Conservation (phyloP, 2,113 vertebrate genomes). For the Pholis gunnellus region DNA sequence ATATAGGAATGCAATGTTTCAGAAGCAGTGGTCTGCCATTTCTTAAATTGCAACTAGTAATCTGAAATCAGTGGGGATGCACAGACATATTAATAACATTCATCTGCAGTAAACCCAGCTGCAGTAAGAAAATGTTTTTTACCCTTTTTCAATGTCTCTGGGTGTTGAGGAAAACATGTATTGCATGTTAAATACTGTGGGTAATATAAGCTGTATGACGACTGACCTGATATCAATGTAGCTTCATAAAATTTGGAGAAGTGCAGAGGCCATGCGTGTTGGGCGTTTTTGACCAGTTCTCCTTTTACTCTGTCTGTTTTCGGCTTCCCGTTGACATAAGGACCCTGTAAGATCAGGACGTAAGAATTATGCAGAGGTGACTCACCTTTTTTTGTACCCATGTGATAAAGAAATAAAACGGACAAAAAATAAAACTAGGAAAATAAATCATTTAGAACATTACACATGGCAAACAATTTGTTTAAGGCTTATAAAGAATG, state of each 20-base stretch:
- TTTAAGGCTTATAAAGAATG: not conserved
- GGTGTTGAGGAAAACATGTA: not conserved
- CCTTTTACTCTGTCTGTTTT: constrained; percentile 80
- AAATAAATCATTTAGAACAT: too few relatives aligned
- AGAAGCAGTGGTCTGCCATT: not conserved
- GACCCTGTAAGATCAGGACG: constrained; percentile 73
- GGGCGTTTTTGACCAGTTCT: constrained; percentile 86
- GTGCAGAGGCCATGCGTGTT: constrained; percentile 88
- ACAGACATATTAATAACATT: not conserved
- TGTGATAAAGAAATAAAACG: not conserved
- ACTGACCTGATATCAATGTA: constrained; percentile 88
- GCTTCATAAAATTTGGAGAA: constrained; percentile 95
- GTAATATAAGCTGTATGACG: not conserved
- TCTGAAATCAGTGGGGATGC: not conserved
- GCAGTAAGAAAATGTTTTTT: not conserved
- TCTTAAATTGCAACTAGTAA: not conserved
- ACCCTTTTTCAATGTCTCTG: not conserved
- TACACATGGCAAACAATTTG: not conserved
- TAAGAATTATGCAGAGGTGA: not conserved
- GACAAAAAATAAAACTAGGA: not conserved
- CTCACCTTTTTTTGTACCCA: not conserved
- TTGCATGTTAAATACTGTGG: not conserved
- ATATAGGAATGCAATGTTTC: not conserved
- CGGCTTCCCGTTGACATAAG: constrained; percentile 73
- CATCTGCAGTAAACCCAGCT: not conserved